Evolutionary conservation across 2,888 invertebrate genomes (phyloP).

Genomic region (Sesia apiformis): DNA sequence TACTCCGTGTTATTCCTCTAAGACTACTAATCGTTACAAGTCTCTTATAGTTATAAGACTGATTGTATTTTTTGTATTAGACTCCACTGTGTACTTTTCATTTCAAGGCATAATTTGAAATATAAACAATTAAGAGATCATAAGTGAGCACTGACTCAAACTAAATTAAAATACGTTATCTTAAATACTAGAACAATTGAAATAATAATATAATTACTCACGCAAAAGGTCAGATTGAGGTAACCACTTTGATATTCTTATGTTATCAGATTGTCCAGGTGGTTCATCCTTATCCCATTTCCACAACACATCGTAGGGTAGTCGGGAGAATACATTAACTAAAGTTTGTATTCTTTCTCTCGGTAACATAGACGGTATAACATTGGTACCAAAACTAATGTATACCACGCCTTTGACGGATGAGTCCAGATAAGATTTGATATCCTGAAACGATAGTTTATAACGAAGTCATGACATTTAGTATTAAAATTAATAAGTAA

Average conservation of each 20-base stretch:
- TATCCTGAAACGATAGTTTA: slow-evolving; percentile 12
- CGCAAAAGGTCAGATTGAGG: slow-evolving; percentile 37
- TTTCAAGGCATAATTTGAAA: too few species aligned
- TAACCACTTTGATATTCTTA: slow-evolving; percentile 33
- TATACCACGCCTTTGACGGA: slow-evolving; percentile 39
- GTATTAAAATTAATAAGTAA: too few species aligned
- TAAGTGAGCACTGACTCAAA: too few species aligned
- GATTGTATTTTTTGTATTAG: too few species aligned
- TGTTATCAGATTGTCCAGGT: slow-evolving; percentile 23
- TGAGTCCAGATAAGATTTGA: slow-evolving; percentile 28
- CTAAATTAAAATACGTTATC: too few species aligned
- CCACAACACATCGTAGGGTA: slow-evolving; percentile 46
- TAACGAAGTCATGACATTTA: too few species aligned
- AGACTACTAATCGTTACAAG: too few species aligned
- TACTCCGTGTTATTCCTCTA: too few species aligned
- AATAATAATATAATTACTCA: background rate
- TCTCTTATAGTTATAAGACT: too few species aligned
- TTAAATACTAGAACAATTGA: too few species aligned
- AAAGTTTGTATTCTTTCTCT: slow-evolving; percentile 14
- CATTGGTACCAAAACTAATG: slow-evolving; percentile 43
- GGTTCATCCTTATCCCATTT: slow-evolving; percentile 36
- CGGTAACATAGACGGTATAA: slow-evolving; percentile 23
- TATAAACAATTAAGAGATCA: too few species aligned
- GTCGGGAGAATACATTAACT: slow-evolving; percentile 25
- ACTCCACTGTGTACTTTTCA: too few species aligned